Conservation (phyloP, 2,888 invertebrate genomes). For the Agrochola lychnidis region DNA sequence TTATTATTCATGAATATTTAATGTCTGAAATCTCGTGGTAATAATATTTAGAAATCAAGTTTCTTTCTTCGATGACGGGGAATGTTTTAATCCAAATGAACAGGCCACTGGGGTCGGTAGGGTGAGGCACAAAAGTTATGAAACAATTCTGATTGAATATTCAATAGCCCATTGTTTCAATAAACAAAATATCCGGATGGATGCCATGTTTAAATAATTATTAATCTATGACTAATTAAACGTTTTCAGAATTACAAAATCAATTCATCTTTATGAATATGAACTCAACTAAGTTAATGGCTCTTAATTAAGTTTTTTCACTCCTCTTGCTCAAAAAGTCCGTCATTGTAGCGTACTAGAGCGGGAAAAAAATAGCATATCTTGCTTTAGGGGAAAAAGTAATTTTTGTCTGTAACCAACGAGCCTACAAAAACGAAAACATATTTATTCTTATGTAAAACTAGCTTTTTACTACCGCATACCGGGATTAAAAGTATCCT, state of each 20-base stretch:
- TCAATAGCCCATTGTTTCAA: constrained; percentile 36
- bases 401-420: too few relatives aligned
- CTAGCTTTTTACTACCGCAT: too few relatives aligned
- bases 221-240: constrained; percentile 20
- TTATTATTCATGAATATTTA: constrained; percentile 71
- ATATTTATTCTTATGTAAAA: too few relatives aligned
- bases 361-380: too few relatives aligned
- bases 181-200: constrained; percentile 38
- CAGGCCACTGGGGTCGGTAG: constrained; percentile 16
- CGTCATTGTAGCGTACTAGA: too few relatives aligned
- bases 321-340: too few relatives aligned
- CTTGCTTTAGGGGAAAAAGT: too few relatives aligned
- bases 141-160: constrained; percentile 57
- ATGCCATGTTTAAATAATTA: constrained; percentile 38
- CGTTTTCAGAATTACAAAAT: constrained; percentile 5
- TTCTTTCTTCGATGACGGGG: constrained; percentile 54
- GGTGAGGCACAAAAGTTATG: constrained; percentile 39
- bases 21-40: constrained; percentile 57
- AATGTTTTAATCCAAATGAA: constrained; percentile 53
- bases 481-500: too few relatives aligned
- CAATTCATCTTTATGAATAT: background rate
- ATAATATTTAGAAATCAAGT: constrained; percentile 65
- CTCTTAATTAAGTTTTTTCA: background rate
- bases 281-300: background rate
- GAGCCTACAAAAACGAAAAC: too few relatives aligned